Base-by-base conservation (phyloP, 2,888 invertebrate genomes). In the Fragum fragum region DNA sequence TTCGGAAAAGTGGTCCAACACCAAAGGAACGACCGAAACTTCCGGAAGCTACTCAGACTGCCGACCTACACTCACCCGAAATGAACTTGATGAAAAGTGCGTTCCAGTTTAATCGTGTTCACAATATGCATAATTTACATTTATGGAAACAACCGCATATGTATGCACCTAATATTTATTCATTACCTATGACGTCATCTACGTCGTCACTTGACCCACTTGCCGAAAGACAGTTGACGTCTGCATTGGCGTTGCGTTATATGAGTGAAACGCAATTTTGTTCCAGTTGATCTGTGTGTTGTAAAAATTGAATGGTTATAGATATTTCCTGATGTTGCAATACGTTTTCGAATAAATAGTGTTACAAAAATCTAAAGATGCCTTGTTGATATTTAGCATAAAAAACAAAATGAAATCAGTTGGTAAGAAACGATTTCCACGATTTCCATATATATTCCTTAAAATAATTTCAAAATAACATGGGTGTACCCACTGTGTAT, bases 231-330 rank as follows among this genome's bases (percentile, higher is more conserved):
- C 85, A 80, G n/a, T 28, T 82, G 42, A 76, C 85, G 68, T 82
- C 85, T 28, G 80, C 82, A 32, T 73, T 83, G 32, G 70, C 80
- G 42, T 29, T 85, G n/a, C 80, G 83, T 71, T 85, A 59, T 61
- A 78, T 79, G 52, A 68, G 76, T 73, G 85, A 85, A 73, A 73
- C 82, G 61, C 82, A 78, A 26, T 85, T 82, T 26, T 83, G 80
- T 81, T 76, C 80, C 3, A 83, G 78, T 53, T 79, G 75, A 73
- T 47, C 3, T 47, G 16, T 47, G 14, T 47, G 47, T 47, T 47
- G 47, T 47, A 18, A 9, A 3, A 6, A 9, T 36, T 6, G 5
- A 14, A 47, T 9, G 47, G 47, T 47, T 9, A 47, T 9, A 47
- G 47, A 9, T 47, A n/a, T 14, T 47, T n/a, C 47, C 47, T n/a